Conservation (phyloP, 2,113 vertebrate species). For the Festucalex cinctus region DNA sequence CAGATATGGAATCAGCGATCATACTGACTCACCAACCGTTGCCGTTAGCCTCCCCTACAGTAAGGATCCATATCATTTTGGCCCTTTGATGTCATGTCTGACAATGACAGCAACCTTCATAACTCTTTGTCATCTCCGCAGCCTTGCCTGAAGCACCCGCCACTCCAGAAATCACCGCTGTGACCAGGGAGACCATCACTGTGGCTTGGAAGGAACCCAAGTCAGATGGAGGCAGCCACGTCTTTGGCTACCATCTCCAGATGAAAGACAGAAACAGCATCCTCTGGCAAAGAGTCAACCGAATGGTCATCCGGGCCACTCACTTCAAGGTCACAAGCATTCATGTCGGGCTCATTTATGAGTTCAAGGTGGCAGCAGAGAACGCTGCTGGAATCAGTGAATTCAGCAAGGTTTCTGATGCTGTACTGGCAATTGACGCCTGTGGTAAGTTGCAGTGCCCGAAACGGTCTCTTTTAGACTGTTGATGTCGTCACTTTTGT, state of each 20-base stretch:
- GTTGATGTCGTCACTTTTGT: background rate
- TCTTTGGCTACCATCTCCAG: slow-evolving; percentile 91
- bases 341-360: slow-evolving; percentile 91
- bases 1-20: slow-evolving; percentile 94
- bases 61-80: slow-evolving; percentile 68
- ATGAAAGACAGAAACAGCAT: slow-evolving; percentile 99
- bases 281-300: slow-evolving; percentile 92
- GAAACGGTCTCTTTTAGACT: too few relatives aligned
- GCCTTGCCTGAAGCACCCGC: slow-evolving; percentile 87
- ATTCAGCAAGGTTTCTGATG: slow-evolving; percentile 87
- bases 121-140: slow-evolving; percentile 45
- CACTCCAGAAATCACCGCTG: slow-evolving; percentile 83
- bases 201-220: slow-evolving; percentile 93
- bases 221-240: slow-evolving; percentile 86
- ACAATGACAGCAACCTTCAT: background rate
- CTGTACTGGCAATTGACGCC: slow-evolving; percentile 93
- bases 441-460: slow-evolving; percentile 83
- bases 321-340: slow-evolving; percentile 90
- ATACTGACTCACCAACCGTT: slow-evolving; percentile 84
- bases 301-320: slow-evolving; percentile 89
- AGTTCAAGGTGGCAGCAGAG: slow-evolving; percentile 95
- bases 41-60: slow-evolving; percentile 90
- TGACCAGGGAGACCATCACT: slow-evolving; percentile 87
- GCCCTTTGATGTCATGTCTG: background rate
- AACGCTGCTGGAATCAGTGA: slow-evolving; percentile 91